Conservation (phyloP, 2,797 vertebrate species). For the Siniperca scherzeri region DNA sequence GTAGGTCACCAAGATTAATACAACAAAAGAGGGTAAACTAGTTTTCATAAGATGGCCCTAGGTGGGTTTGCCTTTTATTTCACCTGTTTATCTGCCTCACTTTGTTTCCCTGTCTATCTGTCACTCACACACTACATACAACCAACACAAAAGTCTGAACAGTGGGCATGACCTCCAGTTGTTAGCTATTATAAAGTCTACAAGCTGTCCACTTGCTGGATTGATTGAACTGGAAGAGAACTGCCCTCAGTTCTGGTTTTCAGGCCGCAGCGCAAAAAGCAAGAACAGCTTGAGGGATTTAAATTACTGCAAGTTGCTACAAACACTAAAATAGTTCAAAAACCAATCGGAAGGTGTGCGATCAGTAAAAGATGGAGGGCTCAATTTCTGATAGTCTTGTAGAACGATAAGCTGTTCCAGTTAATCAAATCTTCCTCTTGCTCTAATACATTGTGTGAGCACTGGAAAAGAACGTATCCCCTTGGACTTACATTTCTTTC, state of each 20-base stretch:
- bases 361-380: constrained; percentile 5
- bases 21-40: neutral
- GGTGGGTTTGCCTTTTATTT: neutral
- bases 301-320: constrained; percentile 20
- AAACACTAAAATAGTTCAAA: constrained; percentile 12
- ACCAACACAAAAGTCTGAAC: constrained; percentile 6
- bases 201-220: constrained; percentile 34
- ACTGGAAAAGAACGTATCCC: neutral
- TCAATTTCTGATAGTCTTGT: constrained; percentile 26
- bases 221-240: constrained; percentile 26
- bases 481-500: neutral
- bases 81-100: neutral
- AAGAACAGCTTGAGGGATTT: constrained; percentile 39
- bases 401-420: neutral
- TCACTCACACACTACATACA: constrained; percentile 10
- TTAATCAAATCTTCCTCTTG: constrained; percentile 9
- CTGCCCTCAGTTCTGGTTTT: constrained; percentile 18
- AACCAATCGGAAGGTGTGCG: neutral
- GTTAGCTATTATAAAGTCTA: constrained; percentile 17
- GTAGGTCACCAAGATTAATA: neutral
- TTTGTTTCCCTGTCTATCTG: neutral
- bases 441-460: neutral
- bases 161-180: constrained; percentile 15
- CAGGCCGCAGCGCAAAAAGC: neutral
- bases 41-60: neutral